Evolutionary conservation across 2,888 invertebrate species (phyloP).

Genomic region (Caenorhabditis sp.): DNA sequence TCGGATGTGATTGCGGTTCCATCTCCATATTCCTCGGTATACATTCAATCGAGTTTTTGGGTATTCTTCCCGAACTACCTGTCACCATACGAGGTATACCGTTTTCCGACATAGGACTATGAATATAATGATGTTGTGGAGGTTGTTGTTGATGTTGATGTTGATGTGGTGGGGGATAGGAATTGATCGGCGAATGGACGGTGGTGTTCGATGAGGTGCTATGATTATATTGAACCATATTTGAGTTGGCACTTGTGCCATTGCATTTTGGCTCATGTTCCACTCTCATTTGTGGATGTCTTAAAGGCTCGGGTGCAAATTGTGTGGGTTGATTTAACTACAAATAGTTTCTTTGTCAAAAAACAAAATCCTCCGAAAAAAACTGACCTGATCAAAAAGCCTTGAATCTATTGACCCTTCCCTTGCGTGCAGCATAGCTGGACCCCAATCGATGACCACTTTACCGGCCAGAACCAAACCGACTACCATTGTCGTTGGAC

Average conservation of each 20-base stretch:
- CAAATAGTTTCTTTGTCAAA: conserved; percentile 4
- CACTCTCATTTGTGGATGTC: conserved; percentile 35
- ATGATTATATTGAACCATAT: conserved; percentile 33
- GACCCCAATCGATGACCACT: conserved; percentile 70
- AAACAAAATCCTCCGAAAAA: not conserved
- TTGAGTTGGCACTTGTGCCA: conserved; percentile 12
- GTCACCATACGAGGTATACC: conserved; percentile 29
- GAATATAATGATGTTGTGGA: conserved; percentile 25
- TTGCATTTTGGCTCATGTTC: conserved; percentile 51
- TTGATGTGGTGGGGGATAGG: conserved; percentile 8
- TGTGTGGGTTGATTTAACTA: conserved; percentile 29
- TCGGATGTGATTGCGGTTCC: not conserved
- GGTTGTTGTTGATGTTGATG: too few species aligned
- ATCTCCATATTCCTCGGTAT: conserved; percentile 14
- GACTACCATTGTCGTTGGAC: conserved; percentile 67
- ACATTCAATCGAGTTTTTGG: conserved; percentile 33
- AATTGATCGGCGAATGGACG: conserved; percentile 32
- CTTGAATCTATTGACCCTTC: conserved; percentile 65
- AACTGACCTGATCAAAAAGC: conserved; percentile 57
- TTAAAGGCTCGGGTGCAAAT: conserved; percentile 23
- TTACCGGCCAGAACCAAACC: conserved; percentile 69
- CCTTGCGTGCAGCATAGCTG: conserved; percentile 66
- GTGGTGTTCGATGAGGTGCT: conserved; percentile 22
- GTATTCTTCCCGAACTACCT: conserved; percentile 14
- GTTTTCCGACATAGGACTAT: conserved; percentile 37